Base-by-base conservation (phyloP, 2,888 invertebrate species). In the Dendrolimus houi region DNA sequence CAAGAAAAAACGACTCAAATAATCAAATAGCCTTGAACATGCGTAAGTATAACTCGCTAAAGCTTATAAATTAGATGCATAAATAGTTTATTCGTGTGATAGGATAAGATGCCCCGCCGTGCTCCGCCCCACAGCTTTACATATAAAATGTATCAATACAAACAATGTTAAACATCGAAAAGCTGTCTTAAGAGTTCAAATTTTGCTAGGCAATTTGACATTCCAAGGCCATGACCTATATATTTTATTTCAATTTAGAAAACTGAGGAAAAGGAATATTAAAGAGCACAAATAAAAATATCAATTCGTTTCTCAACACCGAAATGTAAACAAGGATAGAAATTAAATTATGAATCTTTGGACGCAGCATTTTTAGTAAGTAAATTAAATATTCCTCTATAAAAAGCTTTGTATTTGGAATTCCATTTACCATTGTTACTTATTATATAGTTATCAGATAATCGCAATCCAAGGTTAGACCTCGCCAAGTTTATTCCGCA, bases 81-180 rank as follows among this genome's bases (percentile, higher is more conserved):
- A 62, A 68, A 64, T 67, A 65, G 69, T 73, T 72, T 64, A 68
- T 65, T 64, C 61, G 64, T 66, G 72, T 72, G 73, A 70, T 74
- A 65, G 64, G 47, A 47, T 67, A 65, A 75, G 75, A 80, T 78
- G 73, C 71, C 70, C 67, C 71, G 70, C 72, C 65, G 74, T 68
- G 79, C 77, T 74, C 71, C 71, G 70, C 73, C 72, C 72, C 73
- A 66, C 69, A 63, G 69, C 68, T 67, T 60, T 67, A 62, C 81
- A 80, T 70, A 60, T 74, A 71, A 73, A 75, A 72, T 64, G 74
- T 67, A 68, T 64, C 64, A 61, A 47, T 47, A 47, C 47, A 47
- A 64, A 64, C 61, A 58, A 65, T 60, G 61, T 65, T 64, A 66
- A 67, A 61, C 57, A 60, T 57, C 61, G 61, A 41, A n/a, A n/a